These are phyloP conservation scores for Phoenicopterus ruber DNA, from an alignment of 2,113 vertebrate genomes.

Conservation along the genomic window DNA sequence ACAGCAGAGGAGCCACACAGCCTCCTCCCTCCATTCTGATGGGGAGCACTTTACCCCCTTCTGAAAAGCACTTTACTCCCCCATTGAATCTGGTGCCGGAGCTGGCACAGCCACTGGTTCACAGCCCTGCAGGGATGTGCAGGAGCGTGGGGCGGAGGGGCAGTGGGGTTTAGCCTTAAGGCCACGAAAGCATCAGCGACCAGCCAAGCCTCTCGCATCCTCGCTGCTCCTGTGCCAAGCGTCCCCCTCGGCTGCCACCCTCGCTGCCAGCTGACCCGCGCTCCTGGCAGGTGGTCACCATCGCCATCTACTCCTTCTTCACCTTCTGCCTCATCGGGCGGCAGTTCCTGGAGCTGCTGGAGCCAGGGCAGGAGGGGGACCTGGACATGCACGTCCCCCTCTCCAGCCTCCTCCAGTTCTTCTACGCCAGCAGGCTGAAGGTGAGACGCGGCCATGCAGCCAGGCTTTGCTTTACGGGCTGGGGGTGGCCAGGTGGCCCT, in stretches of 20 bases:
- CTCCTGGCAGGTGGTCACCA: slow-evolving; percentile 81
- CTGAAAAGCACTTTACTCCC: background rate
- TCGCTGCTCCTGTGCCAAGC: background rate
- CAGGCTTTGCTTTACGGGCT: background rate
- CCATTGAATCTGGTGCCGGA: background rate
- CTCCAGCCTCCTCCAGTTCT: slow-evolving; percentile 88
- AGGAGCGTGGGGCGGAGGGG: background rate
- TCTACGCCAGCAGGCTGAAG: slow-evolving; percentile 90
- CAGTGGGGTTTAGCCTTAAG: background rate
- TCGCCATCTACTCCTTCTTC: slow-evolving; percentile 88
- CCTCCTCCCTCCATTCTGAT: background rate
- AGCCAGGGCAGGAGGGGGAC: slow-evolving; percentile 43
- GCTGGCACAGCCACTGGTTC: fast-evolving
- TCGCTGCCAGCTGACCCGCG: fast-evolving
- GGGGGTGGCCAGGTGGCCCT: background rate
- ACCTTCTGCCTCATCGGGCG: slow-evolving; percentile 82
- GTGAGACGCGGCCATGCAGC: slow-evolving; percentile 2
- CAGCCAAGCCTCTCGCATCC: fast-evolving
- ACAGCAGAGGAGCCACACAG: background rate
- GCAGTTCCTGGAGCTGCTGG: slow-evolving; percentile 81
- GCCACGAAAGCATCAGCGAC: too few species aligned
- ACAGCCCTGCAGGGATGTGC: background rate
- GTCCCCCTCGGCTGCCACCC: background rate
- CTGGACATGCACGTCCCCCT: slow-evolving; percentile 85
- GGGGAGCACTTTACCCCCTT: background rate